Base-by-base conservation (phyloP, 2,113 vertebrate species). In the Entelurus aequoreus region DNA sequence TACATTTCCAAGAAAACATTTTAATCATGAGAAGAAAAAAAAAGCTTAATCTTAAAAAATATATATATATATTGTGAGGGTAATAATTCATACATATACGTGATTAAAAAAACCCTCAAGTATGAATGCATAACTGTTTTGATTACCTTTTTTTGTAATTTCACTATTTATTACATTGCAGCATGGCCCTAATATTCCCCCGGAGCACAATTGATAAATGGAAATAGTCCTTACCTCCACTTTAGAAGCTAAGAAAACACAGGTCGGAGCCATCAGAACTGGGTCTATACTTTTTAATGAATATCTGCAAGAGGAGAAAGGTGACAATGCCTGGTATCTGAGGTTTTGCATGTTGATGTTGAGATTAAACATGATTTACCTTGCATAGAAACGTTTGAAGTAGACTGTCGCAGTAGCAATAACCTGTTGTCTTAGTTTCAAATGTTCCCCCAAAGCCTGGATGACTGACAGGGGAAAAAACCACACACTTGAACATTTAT, bases 231-330 rank as follows among this genome's bases (percentile, higher is more conserved):
- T 85, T 93, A 98, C 97, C 95, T 99, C 97, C 80, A 99, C 97
- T 95, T 99, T 99, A 80, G 97, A 99, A 86, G 97, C 97, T 84
- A 99, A 91, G 90, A 99, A 99, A 74, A 99, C 96, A 91, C 96
- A 99, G 14, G 97, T 99, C 65, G 97, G 97, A 85, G 96, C 97
- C 97, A 99, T 99, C 80, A 99, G 93, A 70, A 99, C 95, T 68
- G 97, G 97, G 89, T 99, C 97, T 87, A 99, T 99, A 89, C 97
- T 98, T 91, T 98, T 98, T 84, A 99, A 86, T 80, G 97, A 99
- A 88, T 99, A 99, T 83, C 97, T 99, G 85, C 72, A 88, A 84
- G 75, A 52, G 85, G 81, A 62, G 49, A 3, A 2, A 66, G 2
- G 51, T 16, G 49, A 53, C 16, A 14, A 21, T 13, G 2, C 6